A percentile compares a stretch with the other conserved stretches of the same genome.
Evolutionary conservation across 2,113 vertebrate species (phyloP).

Genomic region (Callipepla californica): DNA sequence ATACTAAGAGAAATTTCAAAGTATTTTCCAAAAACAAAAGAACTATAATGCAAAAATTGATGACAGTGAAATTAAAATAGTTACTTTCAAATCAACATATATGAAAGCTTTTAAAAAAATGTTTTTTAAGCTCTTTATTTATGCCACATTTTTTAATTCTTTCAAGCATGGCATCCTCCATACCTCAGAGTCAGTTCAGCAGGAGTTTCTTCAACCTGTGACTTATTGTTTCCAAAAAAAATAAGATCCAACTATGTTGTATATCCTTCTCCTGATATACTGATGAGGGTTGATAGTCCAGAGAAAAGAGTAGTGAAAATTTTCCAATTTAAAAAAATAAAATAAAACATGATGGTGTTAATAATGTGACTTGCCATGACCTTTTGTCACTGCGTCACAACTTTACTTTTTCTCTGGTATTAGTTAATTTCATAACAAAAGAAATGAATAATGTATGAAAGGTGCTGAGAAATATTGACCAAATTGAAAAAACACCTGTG

Average conservation of each 20-base stretch:
- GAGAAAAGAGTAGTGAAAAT: background rate
- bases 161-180: background rate
- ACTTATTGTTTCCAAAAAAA: background rate
- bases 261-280: background rate
- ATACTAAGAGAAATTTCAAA: background rate
- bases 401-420: background rate
- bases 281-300: background rate
- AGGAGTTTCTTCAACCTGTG: background rate
- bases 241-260: background rate
- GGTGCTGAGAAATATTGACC: too few species aligned
- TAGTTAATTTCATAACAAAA: too few species aligned
- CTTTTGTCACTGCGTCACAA: background rate
- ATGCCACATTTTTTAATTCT: background rate
- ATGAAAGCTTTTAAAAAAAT: fast-evolving
- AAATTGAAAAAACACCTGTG: background rate
- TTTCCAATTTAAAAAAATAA: background rate
- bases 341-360: background rate
- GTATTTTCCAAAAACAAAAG: background rate
- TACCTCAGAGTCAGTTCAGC: background rate
- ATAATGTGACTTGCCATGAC: background rate
- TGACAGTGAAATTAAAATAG: background rate
- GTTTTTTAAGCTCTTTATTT: background rate
- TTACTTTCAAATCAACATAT: background rate
- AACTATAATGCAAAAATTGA: background rate
- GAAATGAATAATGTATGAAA: too few species aligned